These are phyloP conservation scores for Tragelaphus buxtoni DNA, from an alignment of 2,113 vertebrate species.

Conservation along the genomic window DNA sequence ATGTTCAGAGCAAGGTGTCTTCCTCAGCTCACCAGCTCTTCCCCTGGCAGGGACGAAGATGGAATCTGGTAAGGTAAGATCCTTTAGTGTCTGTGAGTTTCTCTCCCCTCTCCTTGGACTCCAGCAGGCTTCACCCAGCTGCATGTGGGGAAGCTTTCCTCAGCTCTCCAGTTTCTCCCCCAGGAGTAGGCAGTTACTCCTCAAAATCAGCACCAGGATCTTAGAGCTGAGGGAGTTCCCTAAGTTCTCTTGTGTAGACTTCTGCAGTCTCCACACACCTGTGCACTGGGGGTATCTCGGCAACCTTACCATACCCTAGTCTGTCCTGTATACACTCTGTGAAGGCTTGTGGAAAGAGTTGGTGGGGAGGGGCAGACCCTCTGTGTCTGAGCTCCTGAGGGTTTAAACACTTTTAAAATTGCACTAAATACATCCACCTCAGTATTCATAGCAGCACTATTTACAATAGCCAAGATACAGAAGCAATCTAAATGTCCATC, in stretches of 20 bases:
- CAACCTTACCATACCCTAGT: not conserved
- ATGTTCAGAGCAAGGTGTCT: not conserved
- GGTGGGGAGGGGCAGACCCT: not conserved
- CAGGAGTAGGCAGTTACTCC: not conserved
- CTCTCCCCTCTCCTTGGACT: not conserved
- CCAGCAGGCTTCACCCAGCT: not conserved
- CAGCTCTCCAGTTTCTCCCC: not conserved
- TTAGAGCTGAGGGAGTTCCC: too few relatives aligned
- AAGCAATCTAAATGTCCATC: not conserved
- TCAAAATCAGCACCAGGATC: not conserved
- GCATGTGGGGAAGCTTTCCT: not conserved
- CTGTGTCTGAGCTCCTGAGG: not conserved
- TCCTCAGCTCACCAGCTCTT: not conserved
- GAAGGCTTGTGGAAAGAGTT: not conserved
- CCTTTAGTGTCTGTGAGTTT: not conserved
- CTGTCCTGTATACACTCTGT: not conserved
- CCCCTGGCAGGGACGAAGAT: not conserved
- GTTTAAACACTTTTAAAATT: not conserved
- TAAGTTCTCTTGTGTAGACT: not conserved
- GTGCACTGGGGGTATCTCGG: not conserved
- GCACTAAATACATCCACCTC: not conserved
- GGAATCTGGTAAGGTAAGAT: not conserved
- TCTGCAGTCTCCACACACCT: not conserved
- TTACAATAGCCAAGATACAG: not conserved
- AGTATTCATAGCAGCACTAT: not conserved